Evolutionary conservation across 1,140 invertebrate genomes (phyloP), one percentile per base, ranked within the genome.

Genomic region (Drosophila yakuba): DNA sequence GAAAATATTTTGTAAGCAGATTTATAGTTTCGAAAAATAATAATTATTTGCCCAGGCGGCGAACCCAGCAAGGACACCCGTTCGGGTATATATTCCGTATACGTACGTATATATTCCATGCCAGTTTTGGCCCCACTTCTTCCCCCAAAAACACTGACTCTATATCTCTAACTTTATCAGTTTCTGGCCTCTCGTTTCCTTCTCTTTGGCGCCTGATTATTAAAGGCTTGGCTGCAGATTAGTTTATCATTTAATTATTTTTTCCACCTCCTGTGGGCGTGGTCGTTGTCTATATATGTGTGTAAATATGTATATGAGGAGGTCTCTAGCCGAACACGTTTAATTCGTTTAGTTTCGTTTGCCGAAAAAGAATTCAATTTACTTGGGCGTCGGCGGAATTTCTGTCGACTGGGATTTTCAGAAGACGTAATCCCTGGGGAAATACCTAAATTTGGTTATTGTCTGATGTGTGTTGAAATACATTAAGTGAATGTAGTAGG

Each of bases 221-320:
- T 83, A 71, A 71, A 71, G 80, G 69, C 80, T 71, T 62, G 69
- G 71, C 50, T 73, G 68, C 63, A 86, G 82, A 86, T 86, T 86
- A 86, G 82, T 86, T 86, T 86, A 73, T 86, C 82, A 86, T 86
- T 86, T 86, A 86, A 86, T 86, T 86, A 86, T 86, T 86, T 86
- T 85, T 84, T 84, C 67, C 52, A 60, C 68, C 58, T 73, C 56
- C 55, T 44, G 51, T 56, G 44, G 56, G 57, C 41, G 55, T 57
- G 43, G 52, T 43, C 5, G 20, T 10, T 56, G 12, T 1, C 17
- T 58, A 28, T 56, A 41, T 50, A 35, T 7, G 6, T 43, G 39
- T 4, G 8, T 11, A 32, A 39, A 51, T 61, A 35, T 55, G 56
- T 57, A 44, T 50, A 55, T 32, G 75, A 43, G 20, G 15, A 54